A percentile compares a stretch with the other conserved stretches of the same genome.
phyloP scores from a whole-genome alignment of 2,888 invertebrate species.

The Netelia virgata region DNA sequence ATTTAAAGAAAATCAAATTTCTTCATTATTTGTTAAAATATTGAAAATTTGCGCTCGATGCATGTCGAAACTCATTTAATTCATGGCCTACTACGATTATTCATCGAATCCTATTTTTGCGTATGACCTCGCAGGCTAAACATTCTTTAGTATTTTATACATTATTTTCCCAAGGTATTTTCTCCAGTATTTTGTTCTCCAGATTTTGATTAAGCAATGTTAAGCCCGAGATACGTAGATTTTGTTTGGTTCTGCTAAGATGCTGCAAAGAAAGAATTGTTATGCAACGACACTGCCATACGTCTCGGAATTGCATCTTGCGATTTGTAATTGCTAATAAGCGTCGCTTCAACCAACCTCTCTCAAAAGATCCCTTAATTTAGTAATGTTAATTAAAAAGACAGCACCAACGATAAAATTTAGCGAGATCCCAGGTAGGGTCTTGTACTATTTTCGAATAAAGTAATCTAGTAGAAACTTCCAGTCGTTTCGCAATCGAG shows the following conservation, averaged over 20 bases:
- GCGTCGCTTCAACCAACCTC: background rate
- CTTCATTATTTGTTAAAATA: too few species aligned
- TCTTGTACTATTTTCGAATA: background rate
- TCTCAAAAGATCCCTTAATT: background rate
- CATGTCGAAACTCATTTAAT: too few species aligned
- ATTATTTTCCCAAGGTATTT: background rate
- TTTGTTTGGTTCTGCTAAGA: background rate
- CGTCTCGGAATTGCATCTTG: conserved; percentile 51
- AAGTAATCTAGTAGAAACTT: background rate
- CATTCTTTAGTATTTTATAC: too few species aligned
- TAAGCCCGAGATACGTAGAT: background rate
- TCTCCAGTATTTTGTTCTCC: background rate
- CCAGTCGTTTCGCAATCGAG: too few species aligned
- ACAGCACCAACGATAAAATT: background rate
- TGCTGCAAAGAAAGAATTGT: background rate
- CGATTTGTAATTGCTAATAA: conserved; percentile 13
- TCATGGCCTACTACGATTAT: too few species aligned
- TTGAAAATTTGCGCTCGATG: too few species aligned
- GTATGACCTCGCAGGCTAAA: too few species aligned
- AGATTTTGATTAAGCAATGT: background rate
- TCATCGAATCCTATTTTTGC: too few species aligned
- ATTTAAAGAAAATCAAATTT: too few species aligned
- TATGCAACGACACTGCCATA: conserved; percentile 56
- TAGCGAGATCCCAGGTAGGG: background rate
- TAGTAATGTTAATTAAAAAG: background rate